Percentiles rank a stretch among this genome's conserved stretches.
Conservation (phyloP, 2,113 vertebrate species). For the Urocynchramus pylzowi region DNA sequence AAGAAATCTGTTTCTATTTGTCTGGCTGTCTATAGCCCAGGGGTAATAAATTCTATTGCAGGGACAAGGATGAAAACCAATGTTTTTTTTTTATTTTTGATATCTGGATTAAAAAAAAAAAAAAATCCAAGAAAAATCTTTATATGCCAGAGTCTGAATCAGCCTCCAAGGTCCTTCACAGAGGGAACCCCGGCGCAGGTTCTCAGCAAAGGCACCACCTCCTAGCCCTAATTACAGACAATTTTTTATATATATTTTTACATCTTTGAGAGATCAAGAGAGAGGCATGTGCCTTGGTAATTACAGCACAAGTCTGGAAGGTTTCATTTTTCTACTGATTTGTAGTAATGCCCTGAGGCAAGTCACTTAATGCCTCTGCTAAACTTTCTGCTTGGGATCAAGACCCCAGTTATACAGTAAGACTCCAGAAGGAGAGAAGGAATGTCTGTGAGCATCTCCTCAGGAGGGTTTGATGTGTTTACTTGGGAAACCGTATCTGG, state of each 20-base stretch:
- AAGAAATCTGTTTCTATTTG: constrained; percentile 7
- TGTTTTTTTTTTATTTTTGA: constrained; percentile 21
- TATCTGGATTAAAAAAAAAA: not conserved
- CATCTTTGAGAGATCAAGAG: not conserved
- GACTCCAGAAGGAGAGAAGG: not conserved
- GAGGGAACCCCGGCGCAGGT: not conserved
- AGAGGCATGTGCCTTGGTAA: not conserved
- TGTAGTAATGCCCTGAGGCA: not conserved
- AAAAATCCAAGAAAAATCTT: not conserved
- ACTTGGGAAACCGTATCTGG: not conserved
- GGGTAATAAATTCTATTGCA: not conserved
- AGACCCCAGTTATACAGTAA: not conserved
- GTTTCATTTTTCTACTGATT: not conserved
- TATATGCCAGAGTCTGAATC: not conserved
- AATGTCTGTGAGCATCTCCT: not conserved
- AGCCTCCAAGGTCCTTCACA: not conserved
- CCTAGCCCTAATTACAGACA: not conserved
- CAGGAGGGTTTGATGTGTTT: not conserved
- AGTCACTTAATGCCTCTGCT: not conserved
- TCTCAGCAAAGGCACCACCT: not conserved
- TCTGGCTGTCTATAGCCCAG: constrained; percentile 5
- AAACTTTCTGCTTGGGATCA: not conserved
- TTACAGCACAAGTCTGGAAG: not conserved
- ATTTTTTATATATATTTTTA: not conserved
- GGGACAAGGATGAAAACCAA: not conserved